phyloP scores from a whole-genome alignment of 1,140 invertebrate species.

The Microplitis mediator region DNA sequence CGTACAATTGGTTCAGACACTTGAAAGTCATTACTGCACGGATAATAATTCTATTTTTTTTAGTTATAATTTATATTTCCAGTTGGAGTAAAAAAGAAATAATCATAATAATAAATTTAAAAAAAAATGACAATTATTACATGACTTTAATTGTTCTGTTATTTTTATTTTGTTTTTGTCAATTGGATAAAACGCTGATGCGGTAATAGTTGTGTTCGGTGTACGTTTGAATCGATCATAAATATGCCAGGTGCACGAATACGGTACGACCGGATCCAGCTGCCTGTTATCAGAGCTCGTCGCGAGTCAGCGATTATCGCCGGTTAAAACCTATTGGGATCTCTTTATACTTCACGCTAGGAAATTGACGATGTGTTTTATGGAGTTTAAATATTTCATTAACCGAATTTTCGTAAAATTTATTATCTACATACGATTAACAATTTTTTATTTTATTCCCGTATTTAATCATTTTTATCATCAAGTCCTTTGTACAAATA shows the following conservation, averaged over 20 bases:
- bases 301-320: conserved; percentile 29
- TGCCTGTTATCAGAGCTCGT: conserved; percentile 29
- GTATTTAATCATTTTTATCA: too few species aligned
- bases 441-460: too few species aligned
- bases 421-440: too few species aligned
- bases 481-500: too few species aligned
- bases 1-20: background rate
- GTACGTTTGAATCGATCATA: conserved; percentile 25
- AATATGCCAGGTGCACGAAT: conserved; percentile 31
- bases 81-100: background rate
- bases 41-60: too few species aligned
- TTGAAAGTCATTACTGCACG: too few species aligned
- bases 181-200: conserved; percentile 15
- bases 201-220: conserved; percentile 6
- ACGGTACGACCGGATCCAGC: conserved; percentile 29
- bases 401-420: too few species aligned
- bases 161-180: conserved; percentile 13
- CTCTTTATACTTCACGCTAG: conserved; percentile 14
- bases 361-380: conserved; percentile 14
- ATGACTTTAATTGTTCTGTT: background rate
- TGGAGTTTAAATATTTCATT: background rate
- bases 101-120: background rate
- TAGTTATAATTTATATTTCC: background rate
- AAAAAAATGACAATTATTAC: background rate
- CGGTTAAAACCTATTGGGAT: conserved; percentile 1